Evolutionary conservation across 2,113 vertebrate genomes (phyloP).

Genomic region (Protobothrops mucrosquamatus): DNA sequence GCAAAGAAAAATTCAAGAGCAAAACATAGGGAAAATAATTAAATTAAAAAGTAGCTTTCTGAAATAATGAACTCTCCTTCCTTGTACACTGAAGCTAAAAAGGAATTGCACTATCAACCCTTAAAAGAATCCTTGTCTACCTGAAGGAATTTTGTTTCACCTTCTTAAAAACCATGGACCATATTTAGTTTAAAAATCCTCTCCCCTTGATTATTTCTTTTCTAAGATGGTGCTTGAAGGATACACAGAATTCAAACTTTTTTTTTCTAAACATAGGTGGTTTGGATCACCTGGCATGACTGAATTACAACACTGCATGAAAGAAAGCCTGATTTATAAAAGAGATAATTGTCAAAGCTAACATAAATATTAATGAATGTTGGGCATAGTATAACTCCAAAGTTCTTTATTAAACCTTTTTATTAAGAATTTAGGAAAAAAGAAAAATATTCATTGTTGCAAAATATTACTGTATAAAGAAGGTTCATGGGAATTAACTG

Average conservation of each 20-base stretch:
- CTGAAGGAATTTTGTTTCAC: not conserved
- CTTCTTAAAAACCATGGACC: not conserved
- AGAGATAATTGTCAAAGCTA: not conserved
- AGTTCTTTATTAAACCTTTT: not conserved
- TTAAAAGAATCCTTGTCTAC: not conserved
- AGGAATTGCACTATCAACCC: not conserved
- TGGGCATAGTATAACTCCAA: not conserved
- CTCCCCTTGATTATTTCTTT: not conserved
- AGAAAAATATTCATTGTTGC: not conserved
- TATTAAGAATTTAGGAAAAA: not conserved
- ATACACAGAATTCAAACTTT: not conserved
- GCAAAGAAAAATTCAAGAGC: not conserved
- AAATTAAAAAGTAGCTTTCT: not conserved
- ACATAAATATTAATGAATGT: rapidly evolving
- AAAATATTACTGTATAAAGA: rapidly evolving
- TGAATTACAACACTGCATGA: rapidly evolving
- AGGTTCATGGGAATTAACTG: rapidly evolving
- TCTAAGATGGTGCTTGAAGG: not conserved
- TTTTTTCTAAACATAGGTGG: not conserved
- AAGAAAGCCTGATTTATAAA: not conserved
- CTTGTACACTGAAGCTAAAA: not conserved
- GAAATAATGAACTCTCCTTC: not conserved
- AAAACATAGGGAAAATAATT: not conserved
- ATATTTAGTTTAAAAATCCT: not conserved
- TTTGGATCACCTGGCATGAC: not conserved